These are phyloP conservation scores for Cataglyphis livida DNA, from an alignment of 2,888 invertebrate genomes.

Conservation along the genomic window DNA sequence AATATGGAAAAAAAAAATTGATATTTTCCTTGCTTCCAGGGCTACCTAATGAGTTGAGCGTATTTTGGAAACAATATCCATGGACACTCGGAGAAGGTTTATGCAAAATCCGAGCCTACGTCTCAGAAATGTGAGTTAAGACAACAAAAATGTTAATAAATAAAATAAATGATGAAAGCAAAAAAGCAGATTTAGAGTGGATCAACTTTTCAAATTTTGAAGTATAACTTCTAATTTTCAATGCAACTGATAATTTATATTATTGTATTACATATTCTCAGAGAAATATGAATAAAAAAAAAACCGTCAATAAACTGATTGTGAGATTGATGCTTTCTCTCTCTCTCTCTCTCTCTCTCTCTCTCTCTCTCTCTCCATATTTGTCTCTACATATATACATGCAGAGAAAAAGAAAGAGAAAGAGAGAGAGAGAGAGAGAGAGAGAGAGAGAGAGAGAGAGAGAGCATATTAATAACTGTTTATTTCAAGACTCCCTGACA, in stretches of 20 bases:
- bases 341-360: too few relatives aligned
- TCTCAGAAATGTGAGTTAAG: constrained; percentile 92
- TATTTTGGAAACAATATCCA: constrained; percentile 95
- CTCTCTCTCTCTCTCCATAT: too few relatives aligned
- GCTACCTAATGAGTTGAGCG: constrained; percentile 93
- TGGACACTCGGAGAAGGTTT: constrained; percentile 92
- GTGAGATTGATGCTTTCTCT: too few relatives aligned
- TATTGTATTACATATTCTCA: background rate
- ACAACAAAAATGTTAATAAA: background rate
- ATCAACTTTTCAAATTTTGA: background rate
- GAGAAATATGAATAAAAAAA: background rate
- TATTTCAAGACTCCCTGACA: background rate
- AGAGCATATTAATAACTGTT: background rate
- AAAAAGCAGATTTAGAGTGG: background rate
- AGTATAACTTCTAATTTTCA: background rate
- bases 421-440: too few relatives aligned
- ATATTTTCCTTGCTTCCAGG: constrained; percentile 87
- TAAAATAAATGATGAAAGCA: background rate
- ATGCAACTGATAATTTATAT: background rate
- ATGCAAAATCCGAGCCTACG: constrained; percentile 92
- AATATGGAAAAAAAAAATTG: background rate
- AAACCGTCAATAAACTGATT: background rate
- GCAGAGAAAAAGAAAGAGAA: too few relatives aligned
- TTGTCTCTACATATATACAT: too few relatives aligned
- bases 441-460: too few relatives aligned